Base-by-base conservation (phyloP, 1,140 invertebrate species). In the Littorina saxatilis region DNA sequence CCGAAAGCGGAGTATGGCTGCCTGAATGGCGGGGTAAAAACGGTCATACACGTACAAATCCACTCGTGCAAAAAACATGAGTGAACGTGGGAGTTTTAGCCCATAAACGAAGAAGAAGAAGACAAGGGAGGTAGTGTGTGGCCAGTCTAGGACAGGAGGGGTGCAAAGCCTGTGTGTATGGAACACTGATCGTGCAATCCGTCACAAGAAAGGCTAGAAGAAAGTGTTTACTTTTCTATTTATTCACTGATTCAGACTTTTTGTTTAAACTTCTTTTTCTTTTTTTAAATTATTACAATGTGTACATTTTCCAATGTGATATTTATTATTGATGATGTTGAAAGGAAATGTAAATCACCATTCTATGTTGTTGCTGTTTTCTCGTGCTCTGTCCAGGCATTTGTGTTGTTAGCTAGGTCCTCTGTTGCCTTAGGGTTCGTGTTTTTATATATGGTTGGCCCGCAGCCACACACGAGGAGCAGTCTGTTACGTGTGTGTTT, bases 241-340 rank as follows among this genome's bases (percentile, higher is more conserved):
- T 3, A 35, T 68, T 37, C 15, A 35, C 20, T 17, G 15, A 29
- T 17, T 20, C 66, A 66, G 15, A 35, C 32, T 66, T 11, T 35
- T 29, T 27, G 32, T 35, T 72, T 1, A 72, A 72, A 72, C 32
- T 9, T 47, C 7, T 47, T 73, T 73, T 73, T 73, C 5, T 47
- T 5, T 47, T 73, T 73, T 73, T 73, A 73, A 17, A 73, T 39
- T 40, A 23, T 40, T 32, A 15, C 11, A 66, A 37, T 73, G 35
- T 78, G 76, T 78, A 78, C 76, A 78, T 78, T 78, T 78, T 78
- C 15, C 52, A 37, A 78, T 78, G 76, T 78, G 76, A 78, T 78
- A 78, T 78, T 78, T 78, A 78, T 78, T 78, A 58, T 50, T 52
- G 70, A 73, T 73, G 40, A 29, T 37, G 20, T 13, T 1, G 32